Evolutionary conservation across 2,888 invertebrate species (phyloP).

Genomic region (Flexamia atlantica): DNA sequence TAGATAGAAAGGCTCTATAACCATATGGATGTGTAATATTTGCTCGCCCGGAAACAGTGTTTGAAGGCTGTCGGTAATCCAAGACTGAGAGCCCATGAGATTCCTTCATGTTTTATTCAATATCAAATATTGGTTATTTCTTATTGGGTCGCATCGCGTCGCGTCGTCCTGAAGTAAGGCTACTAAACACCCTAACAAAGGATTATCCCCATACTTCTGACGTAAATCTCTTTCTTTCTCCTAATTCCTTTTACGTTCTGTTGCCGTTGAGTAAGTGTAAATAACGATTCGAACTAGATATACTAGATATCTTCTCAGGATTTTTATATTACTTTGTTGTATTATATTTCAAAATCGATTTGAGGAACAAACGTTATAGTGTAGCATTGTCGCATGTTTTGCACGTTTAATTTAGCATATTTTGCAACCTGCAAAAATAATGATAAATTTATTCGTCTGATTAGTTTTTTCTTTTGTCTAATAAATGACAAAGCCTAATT

Average conservation of each 20-base stretch:
- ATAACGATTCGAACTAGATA: too few species aligned
- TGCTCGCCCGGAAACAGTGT: constrained; percentile 8
- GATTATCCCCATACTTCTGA: background rate
- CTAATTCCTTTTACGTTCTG: background rate
- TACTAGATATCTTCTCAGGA: too few species aligned
- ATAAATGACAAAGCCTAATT: too few species aligned
- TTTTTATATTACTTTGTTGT: too few species aligned
- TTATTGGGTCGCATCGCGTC: constrained; percentile 29
- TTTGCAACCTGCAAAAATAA: too few species aligned
- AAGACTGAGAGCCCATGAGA: constrained; percentile 24
- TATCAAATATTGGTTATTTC: constrained; percentile 50
- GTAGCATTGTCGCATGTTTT: too few species aligned
- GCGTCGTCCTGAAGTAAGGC: background rate
- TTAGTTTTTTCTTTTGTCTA: too few species aligned
- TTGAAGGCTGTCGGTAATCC: constrained; percentile 41
- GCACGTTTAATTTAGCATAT: too few species aligned
- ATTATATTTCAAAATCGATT: too few species aligned
- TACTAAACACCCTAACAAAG: constrained; percentile 35
- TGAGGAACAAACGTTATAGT: too few species aligned
- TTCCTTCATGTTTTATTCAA: constrained; percentile 53
- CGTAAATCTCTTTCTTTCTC: constrained; percentile 6
- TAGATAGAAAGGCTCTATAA: background rate
- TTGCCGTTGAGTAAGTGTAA: background rate
- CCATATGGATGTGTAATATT: background rate
- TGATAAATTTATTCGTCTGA: too few species aligned